A percentile compares a stretch with the other conserved stretches of the same genome.
Conservation (phyloP, 1,140 invertebrate genomes). For the Bombus vancouverensis region DNA sequence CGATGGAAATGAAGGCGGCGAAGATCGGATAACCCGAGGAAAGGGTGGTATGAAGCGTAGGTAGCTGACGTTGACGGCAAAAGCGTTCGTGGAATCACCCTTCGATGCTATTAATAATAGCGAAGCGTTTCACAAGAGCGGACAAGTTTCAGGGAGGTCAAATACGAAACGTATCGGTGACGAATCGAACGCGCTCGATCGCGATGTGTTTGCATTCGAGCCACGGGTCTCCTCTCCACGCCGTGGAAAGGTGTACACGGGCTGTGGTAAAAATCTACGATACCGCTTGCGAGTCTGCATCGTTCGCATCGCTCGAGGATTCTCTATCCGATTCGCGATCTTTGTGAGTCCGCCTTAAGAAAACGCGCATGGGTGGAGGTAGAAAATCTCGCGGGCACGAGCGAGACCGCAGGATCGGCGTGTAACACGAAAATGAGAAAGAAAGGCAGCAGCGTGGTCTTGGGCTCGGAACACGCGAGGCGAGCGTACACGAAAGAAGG, state of each 20-base stretch:
- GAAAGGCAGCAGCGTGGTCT: slow-evolving; percentile 7
- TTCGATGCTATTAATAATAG: slow-evolving; percentile 13
- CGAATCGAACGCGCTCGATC: slow-evolving; percentile 3
- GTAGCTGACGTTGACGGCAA: neutral
- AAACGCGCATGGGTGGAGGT: slow-evolving; percentile 8
- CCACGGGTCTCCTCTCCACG: no score
- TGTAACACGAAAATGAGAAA: slow-evolving; percentile 37
- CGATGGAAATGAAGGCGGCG: no score
- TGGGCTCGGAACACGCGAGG: slow-evolving; percentile 10
- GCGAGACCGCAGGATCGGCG: neutral
- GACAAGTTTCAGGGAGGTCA: neutral
- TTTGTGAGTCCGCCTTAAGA: slow-evolving; percentile 27
- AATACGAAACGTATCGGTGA: neutral
- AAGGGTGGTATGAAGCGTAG: no score
- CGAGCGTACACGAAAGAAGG: slow-evolving; percentile 18
- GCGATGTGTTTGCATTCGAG: neutral
- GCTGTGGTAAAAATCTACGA: neutral
- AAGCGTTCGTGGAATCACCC: neutral
- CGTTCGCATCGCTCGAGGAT: slow-evolving; percentile 38
- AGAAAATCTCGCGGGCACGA: neutral
- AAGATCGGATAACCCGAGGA: neutral
- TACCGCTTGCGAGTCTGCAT: slow-evolving; percentile 23
- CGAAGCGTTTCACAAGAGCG: slow-evolving; percentile 6
- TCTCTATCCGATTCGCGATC: slow-evolving; percentile 42
- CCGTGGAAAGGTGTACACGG: neutral